Conservation (phyloP, 1,140 invertebrate genomes). For the Drosophila cardini region DNA sequence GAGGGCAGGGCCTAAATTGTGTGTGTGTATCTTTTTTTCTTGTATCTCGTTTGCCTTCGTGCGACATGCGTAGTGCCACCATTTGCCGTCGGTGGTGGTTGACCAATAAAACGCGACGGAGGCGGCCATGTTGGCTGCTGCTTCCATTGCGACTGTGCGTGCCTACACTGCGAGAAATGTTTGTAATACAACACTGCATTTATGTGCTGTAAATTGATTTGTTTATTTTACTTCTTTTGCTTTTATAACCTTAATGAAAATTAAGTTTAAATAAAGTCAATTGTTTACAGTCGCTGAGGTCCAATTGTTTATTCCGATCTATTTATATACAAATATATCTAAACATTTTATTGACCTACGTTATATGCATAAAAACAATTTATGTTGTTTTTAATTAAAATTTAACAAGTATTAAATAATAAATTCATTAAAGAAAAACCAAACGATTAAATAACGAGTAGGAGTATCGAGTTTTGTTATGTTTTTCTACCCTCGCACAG, state of each 20-base stretch:
- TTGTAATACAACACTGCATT: background rate
- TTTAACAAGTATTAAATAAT: background rate
- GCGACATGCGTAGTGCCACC: conserved; percentile 66
- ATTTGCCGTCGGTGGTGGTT: conserved; percentile 47
- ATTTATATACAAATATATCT: background rate
- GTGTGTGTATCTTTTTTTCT: conserved; percentile 38
- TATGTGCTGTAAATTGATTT: background rate
- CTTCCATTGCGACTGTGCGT: conserved; percentile 39
- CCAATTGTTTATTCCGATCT: background rate
- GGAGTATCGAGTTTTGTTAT: background rate
- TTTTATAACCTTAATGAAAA: background rate
- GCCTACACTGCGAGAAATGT: conserved; percentile 46
- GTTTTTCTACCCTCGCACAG: background rate
- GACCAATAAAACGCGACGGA: conserved; percentile 51
- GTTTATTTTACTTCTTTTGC: background rate
- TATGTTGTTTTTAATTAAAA: background rate
- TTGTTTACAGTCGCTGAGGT: background rate
- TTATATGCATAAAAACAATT: too few relatives aligned
- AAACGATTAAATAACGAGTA: background rate
- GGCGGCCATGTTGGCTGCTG: conserved; percentile 63
- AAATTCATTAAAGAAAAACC: background rate
- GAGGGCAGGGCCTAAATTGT: conserved; percentile 33
- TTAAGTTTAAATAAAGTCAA: background rate
- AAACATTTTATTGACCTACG: background rate
- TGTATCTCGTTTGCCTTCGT: background rate